Evolutionary conservation across 2,888 invertebrate genomes (phyloP).

Genomic region (Pseudococcus jackbeardsleyi): DNA sequence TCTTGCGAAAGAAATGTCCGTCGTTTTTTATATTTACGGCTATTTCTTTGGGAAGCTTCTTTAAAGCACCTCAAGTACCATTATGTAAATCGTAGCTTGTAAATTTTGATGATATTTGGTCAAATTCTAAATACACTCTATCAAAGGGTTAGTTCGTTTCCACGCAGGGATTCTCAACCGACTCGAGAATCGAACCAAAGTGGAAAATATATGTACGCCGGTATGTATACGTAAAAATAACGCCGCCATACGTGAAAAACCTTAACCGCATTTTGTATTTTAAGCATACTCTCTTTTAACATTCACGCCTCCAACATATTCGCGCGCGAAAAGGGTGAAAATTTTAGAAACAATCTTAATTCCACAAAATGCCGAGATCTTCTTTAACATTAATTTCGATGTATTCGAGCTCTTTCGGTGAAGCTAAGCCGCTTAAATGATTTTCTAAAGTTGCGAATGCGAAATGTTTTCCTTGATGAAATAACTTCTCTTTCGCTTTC

Average conservation of each 20-base stretch:
- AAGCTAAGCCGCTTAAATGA: constrained; percentile 39
- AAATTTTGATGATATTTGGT: constrained; percentile 60
- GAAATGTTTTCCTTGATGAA: constrained; percentile 35
- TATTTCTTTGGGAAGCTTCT: constrained; percentile 45
- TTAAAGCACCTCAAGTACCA: constrained; percentile 58
- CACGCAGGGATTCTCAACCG: constrained; percentile 2
- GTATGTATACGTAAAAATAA: not conserved
- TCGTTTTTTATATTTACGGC: constrained; percentile 54
- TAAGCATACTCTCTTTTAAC: not conserved
- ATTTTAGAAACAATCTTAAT: constrained; percentile 43
- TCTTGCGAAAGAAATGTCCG: constrained; percentile 49
- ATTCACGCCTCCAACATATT: constrained; percentile 35
- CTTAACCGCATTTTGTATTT: not conserved
- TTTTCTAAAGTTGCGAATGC: constrained; percentile 36
- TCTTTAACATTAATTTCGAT: constrained; percentile 43
- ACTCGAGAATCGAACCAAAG: not conserved
- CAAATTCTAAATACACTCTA: constrained; percentile 53
- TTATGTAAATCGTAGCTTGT: constrained; percentile 62
- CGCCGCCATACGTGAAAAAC: not conserved
- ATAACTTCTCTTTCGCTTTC: not conserved
- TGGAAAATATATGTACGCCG: not conserved
- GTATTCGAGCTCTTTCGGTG: constrained; percentile 23
- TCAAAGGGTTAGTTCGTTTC: constrained; percentile 39
- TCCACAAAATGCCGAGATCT: constrained; percentile 34
- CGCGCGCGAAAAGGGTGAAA: not conserved